Evolutionary conservation across 2,113 vertebrate genomes (phyloP).

Genomic region (Setophaga coronata): DNA sequence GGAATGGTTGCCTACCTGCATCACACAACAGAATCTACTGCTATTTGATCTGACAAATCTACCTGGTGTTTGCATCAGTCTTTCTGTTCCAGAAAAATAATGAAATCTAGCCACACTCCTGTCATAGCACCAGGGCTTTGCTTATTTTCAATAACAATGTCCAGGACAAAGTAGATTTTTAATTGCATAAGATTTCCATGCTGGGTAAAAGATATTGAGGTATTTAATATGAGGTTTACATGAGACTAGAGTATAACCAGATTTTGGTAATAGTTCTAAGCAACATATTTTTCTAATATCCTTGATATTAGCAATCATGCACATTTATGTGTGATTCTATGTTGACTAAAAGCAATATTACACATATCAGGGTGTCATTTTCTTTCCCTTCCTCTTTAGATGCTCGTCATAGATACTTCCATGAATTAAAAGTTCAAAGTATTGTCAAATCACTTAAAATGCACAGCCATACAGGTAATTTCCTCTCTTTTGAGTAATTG

Average conservation of each 20-base stretch:
- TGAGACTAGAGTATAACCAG: neutral
- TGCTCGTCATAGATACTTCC: neutral
- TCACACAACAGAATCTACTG: neutral
- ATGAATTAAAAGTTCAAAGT: neutral
- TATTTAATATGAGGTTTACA: neutral
- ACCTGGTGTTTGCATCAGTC: neutral
- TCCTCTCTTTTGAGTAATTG: neutral
- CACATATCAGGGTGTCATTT: neutral
- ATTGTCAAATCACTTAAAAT: neutral
- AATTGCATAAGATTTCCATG: accelerated
- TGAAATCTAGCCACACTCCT: neutral
- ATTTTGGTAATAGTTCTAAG: neutral
- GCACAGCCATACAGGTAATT: neutral
- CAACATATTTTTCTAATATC: neutral
- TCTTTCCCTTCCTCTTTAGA: neutral
- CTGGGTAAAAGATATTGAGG: neutral
- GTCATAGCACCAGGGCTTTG: neutral
- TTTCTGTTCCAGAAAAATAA: neutral
- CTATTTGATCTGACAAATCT: neutral
- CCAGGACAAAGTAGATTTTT: neutral
- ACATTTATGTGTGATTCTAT: neutral
- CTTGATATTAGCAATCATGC: neutral
- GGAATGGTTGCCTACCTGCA: neutral
- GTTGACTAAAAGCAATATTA: neutral
- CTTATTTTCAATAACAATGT: neutral